Percentiles rank a stretch among this genome's conserved stretches.
phyloP scores from a whole-genome alignment of 2,888 invertebrate species.

The Leptinotarsa rubiginosa region DNA sequence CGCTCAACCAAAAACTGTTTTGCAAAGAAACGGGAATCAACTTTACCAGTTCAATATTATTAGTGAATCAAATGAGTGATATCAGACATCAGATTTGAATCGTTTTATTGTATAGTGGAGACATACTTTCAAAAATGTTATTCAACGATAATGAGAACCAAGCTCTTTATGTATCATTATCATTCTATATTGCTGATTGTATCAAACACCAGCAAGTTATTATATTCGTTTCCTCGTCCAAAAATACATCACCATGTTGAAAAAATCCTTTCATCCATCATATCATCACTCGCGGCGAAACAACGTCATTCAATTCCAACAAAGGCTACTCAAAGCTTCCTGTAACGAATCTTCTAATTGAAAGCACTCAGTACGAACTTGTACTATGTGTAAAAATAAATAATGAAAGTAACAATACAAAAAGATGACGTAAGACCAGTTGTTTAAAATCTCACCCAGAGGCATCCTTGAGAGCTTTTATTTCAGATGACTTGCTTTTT shows the following conservation, averaged over 20 bases:
- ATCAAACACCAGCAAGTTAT: background rate
- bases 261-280: conserved; percentile 34
- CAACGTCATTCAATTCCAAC: conserved; percentile 31
- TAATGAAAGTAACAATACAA: conserved; percentile 42
- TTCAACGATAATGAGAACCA: too few relatives aligned
- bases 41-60: too few relatives aligned
- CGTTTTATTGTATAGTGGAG: too few relatives aligned
- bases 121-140: too few relatives aligned
- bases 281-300: conserved; percentile 32
- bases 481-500: conserved; percentile 54
- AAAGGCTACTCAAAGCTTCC: conserved; percentile 39
- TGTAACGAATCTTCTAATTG: conserved; percentile 39
- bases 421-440: conserved; percentile 48
- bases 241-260: background rate
- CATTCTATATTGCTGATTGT: background rate
- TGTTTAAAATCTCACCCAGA: conserved; percentile 44
- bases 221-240: background rate
- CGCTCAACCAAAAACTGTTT: too few relatives aligned
- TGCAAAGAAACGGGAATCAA: too few relatives aligned
- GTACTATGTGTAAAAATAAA: conserved; percentile 42
- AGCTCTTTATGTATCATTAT: too few relatives aligned
- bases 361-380: conserved; percentile 40
- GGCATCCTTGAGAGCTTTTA: conserved; percentile 45
- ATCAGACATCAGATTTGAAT: too few relatives aligned
- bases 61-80: too few relatives aligned